Evolutionary conservation across 2,888 invertebrate genomes (phyloP).

Genomic region (Parthenolecanium corni): DNA sequence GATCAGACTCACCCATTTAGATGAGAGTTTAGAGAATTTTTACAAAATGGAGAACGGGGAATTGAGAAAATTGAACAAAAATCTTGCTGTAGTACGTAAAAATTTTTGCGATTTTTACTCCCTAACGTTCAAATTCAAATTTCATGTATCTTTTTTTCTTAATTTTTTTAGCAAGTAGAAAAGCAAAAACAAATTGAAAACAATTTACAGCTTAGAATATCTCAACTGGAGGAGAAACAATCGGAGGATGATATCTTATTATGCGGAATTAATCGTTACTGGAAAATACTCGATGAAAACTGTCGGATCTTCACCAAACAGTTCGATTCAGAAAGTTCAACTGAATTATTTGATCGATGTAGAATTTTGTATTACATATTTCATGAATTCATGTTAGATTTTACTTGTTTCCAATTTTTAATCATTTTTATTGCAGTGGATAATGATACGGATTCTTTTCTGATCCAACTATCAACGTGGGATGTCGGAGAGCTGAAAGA

Average conservation of each 20-base stretch:
- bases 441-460: slow-evolving; percentile 10
- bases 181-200: slow-evolving; percentile 9
- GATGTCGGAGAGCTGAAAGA: slow-evolving; percentile 19
- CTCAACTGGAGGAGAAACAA: slow-evolving; percentile 20
- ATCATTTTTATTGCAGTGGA: slow-evolving; percentile 4
- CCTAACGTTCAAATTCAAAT: background rate
- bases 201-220: slow-evolving; percentile 5
- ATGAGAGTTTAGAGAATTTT: too few relatives aligned
- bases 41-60: slow-evolving; percentile 21
- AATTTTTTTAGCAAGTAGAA: slow-evolving; percentile 13
- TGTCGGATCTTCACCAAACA: slow-evolving; percentile 18
- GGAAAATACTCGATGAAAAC: slow-evolving; percentile 23
- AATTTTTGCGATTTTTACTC: background rate
- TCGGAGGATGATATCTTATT: slow-evolving; percentile 18
- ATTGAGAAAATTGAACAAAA: slow-evolving; percentile 18
- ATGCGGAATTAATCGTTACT: slow-evolving; percentile 22
- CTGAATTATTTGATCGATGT: slow-evolving; percentile 13
- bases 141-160: background rate
- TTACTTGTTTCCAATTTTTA: background rate
- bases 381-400: background rate
- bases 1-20: too few relatives aligned
- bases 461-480: slow-evolving; percentile 21
- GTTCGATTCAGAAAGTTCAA: slow-evolving; percentile 1
- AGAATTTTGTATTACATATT: background rate
- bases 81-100: slow-evolving; percentile 10